phyloP scores from a whole-genome alignment of 2,113 vertebrate species.

The Gymnogyps californianus region DNA sequence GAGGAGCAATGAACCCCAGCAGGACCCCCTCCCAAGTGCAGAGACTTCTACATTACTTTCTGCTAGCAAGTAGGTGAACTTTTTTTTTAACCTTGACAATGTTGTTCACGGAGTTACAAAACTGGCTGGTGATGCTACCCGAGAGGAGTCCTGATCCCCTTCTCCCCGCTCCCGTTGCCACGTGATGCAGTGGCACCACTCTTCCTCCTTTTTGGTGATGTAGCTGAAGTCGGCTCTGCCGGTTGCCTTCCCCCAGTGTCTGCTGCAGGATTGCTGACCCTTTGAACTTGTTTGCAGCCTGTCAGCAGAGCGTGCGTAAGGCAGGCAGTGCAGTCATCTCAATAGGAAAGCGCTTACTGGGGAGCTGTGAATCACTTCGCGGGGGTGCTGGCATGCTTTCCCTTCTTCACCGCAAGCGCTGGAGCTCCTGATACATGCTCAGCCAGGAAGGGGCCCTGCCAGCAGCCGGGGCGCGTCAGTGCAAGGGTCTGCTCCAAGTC shows the following conservation, averaged over 20 bases:
- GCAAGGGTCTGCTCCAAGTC: not conserved
- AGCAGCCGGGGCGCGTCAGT: not conserved
- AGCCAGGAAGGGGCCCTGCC: not conserved
- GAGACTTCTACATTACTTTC: not conserved
- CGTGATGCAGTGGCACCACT: rapidly evolving
- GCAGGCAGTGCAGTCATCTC: not conserved
- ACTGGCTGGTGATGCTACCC: not conserved
- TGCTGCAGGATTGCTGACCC: not conserved
- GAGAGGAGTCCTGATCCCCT: not conserved
- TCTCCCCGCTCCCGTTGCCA: rapidly evolving
- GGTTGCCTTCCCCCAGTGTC: rapidly evolving
- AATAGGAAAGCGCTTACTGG: not conserved
- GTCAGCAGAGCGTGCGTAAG: not conserved
- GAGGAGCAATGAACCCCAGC: not conserved
- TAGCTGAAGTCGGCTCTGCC: not conserved
- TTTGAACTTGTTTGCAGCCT: not conserved
- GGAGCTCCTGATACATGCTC: not conserved
- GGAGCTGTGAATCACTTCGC: not conserved
- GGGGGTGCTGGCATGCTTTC: not conserved
- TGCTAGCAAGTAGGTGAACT: not conserved
- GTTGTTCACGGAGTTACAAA: not conserved
- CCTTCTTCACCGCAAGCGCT: rapidly evolving
- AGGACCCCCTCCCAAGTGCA: not conserved
- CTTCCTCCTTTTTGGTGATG: not conserved
- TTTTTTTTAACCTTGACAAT: not conserved